Evolutionary conservation across 1,140 invertebrate genomes (phyloP), one percentile per base, ranked within the genome.

Genomic region (Leguminivora glycinivorella): DNA sequence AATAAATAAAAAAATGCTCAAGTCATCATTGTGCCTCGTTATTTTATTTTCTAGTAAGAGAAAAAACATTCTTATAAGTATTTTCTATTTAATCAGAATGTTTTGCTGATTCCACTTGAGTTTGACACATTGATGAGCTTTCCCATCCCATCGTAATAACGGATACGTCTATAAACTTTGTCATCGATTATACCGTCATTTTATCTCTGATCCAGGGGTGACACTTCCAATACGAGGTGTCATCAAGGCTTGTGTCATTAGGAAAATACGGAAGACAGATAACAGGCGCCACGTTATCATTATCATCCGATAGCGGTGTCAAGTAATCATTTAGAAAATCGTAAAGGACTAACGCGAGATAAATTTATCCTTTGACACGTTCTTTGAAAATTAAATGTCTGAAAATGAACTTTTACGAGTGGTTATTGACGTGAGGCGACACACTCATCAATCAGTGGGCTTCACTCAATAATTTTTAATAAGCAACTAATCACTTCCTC

Each of bases 391-490:
- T 38, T 34, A 56, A 56, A 25, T 69, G 40, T 14, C 47, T 25
- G 47, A 52, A 69, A 70, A 70, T 70, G 38, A 25, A 70, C 60
- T 29, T 60, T 70, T 38, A 58, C 68, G 68, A 58, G 34, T 34
- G 22, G 69, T 24, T 52, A 43, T 60, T 58, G 69, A 43, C 73
- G 74, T 76, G 78, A 71, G 77, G 76, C 74, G 74, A 76, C 71
- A 72, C 68, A 79, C 75, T 80, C 79, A 88, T 89, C 85, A 88
- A 91, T 90, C 88, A 89, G 77, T 75, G 70, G 81, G 84, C 88
- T 85, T 91, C 89, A 91, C 87, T 91, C 86, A 90, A 81, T 90
- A 90, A 88, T 90, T 89, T 89, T 88, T 90, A 91, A 89, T 89
- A 89, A 90, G 79, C 75, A 81, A 81, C 89, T 91, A 90, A 90